Conservation (phyloP, 2,888 invertebrate genomes). For the Yponomeuta evonymella region DNA sequence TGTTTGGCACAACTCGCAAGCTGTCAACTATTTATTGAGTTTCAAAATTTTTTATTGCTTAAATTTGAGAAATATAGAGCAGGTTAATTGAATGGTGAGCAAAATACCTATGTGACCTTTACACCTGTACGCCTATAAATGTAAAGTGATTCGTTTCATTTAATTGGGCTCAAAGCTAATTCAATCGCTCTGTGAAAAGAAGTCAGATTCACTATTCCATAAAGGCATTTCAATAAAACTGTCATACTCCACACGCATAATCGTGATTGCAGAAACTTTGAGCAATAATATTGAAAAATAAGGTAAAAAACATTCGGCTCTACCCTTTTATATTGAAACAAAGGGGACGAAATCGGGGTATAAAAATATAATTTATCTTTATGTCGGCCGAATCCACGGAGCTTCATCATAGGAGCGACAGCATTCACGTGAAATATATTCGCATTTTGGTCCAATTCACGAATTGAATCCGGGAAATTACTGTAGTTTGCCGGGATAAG, state of each 20-base stretch:
- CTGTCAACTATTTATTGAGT: no score
- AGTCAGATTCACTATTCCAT: not conserved
- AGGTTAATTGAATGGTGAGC: no score
- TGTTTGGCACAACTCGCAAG: no score
- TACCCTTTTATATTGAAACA: not conserved
- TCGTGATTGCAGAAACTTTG: not conserved
- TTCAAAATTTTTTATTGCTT: no score
- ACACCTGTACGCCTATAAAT: no score
- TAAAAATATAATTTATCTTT: constrained; percentile 2
- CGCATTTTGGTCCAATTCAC: constrained; percentile 44
- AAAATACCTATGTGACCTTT: no score
- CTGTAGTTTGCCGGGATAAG: constrained; percentile 63
- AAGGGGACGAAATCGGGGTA: not conserved
- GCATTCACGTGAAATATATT: constrained; percentile 15
- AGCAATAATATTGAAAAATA: not conserved
- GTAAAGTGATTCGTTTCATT: no score
- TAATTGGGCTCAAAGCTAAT: not conserved
- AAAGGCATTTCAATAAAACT: constrained; percentile 3
- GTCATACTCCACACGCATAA: not conserved
- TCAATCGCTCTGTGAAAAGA: not conserved
- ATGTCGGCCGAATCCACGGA: not conserved
- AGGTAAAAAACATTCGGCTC: not conserved
- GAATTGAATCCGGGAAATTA: constrained; percentile 56
- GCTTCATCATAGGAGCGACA: constrained; percentile 1
- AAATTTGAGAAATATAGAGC: no score